Evolutionary conservation across 2,797 vertebrate species (phyloP).

Genomic region (Chelmon rostratus): DNA sequence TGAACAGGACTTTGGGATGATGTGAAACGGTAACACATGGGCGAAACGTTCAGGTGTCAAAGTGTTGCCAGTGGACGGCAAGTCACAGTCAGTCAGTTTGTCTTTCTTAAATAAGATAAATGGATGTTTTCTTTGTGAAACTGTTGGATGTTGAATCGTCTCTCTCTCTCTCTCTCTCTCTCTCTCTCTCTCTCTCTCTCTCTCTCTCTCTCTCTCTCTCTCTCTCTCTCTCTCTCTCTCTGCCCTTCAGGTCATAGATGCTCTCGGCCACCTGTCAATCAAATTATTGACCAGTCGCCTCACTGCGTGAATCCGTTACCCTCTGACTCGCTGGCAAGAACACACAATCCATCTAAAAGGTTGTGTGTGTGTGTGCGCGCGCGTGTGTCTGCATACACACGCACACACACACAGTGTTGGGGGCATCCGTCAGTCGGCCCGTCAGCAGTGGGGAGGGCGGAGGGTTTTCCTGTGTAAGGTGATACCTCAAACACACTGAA

Average conservation of each 20-base stretch:
- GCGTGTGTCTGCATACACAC: constrained; percentile 16
- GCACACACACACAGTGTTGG: constrained; percentile 1
- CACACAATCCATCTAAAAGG: constrained; percentile 24
- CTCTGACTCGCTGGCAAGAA: constrained; percentile 14
- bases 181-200: background rate
- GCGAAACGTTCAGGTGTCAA: too few species aligned
- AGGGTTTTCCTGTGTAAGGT: constrained; percentile 55
- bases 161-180: background rate
- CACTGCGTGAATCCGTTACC: constrained; percentile 4
- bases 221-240: background rate
- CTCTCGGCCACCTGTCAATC: constrained; percentile 41
- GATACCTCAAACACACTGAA: constrained; percentile 41
- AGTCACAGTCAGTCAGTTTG: background rate
- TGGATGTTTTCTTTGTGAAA: background rate
- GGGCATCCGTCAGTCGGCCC: constrained; percentile 38
- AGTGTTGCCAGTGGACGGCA: too few species aligned
- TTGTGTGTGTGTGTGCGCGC: background rate
- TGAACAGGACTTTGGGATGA: background rate
- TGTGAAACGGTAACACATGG: background rate
- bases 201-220: background rate
- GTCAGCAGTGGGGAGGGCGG: constrained; percentile 44
- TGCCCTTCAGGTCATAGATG: constrained; percentile 31
- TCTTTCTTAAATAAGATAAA: background rate
- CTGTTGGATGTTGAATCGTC: background rate
- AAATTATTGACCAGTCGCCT: constrained; percentile 42